phyloP scores from a whole-genome alignment of 2,797 vertebrate genomes.

The Enteromius afrohamiltoni region DNA sequence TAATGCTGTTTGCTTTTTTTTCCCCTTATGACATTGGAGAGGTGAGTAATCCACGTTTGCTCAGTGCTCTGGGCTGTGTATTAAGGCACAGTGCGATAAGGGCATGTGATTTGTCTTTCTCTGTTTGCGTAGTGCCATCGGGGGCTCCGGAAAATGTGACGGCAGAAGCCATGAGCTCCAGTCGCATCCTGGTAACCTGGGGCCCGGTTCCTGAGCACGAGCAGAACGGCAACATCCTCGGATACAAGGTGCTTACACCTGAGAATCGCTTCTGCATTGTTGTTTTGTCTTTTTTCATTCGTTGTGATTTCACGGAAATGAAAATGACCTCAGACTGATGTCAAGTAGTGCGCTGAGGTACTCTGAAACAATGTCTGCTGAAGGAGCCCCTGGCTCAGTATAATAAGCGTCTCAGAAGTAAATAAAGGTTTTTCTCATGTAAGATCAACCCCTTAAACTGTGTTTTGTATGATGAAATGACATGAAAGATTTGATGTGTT shows the following conservation, averaged over 20 bases:
- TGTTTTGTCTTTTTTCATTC: neutral
- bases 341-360: neutral
- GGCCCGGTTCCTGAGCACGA: conserved; percentile 81
- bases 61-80: conserved; percentile 18
- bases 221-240: conserved; percentile 91
- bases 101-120: conserved; percentile 42
- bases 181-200: conserved; percentile 91
- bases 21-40: conserved; percentile 23
- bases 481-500: conserved; percentile 66
- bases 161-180: conserved; percentile 90
- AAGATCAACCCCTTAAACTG: conserved; percentile 51
- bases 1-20: conserved; percentile 40
- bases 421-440: conserved; percentile 52
- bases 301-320: neutral
- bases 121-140: conserved; percentile 83
- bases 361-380: conserved; percentile 13
- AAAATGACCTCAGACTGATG: neutral
- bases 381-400: conserved; percentile 36
- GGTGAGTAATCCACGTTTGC: conserved; percentile 32
- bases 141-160: conserved; percentile 88
- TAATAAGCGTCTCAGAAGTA: conserved; percentile 54
- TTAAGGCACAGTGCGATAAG: conserved; percentile 37
- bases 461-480: conserved; percentile 71
- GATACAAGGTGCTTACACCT: conserved; percentile 86
- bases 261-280: conserved; percentile 17